Conservation (phyloP, 2,797 vertebrate species). For the Anomalospiza imberbis region DNA sequence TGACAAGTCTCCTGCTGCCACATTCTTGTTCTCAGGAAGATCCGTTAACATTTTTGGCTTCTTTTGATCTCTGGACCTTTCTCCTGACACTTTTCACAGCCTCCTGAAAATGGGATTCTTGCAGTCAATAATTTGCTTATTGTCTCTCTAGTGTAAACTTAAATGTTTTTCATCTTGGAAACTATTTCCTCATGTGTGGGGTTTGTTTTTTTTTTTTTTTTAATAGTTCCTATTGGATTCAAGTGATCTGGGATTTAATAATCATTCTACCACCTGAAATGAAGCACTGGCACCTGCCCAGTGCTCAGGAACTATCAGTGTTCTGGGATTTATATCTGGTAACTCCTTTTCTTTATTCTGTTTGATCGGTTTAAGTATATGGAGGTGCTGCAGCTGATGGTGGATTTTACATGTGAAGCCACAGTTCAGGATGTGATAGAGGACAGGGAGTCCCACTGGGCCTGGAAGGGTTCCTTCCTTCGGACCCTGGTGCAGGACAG, state of each 20-base stretch:
- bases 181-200: background rate
- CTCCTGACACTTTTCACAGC: slow-evolving; percentile 31
- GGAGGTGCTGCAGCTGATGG: background rate
- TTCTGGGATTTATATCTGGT: background rate
- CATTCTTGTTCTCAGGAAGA: slow-evolving; percentile 30
- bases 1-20: slow-evolving; percentile 12
- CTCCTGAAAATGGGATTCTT: slow-evolving; percentile 37
- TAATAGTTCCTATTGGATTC: background rate
- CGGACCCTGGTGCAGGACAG: background rate
- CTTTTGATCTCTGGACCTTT: slow-evolving; percentile 41
- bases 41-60: slow-evolving; percentile 29
- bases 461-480: background rate
- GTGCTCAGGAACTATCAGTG: background rate
- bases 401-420: background rate
- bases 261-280: background rate
- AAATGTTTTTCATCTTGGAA: slow-evolving; percentile 9
- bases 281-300: background rate
- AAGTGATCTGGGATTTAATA: background rate
- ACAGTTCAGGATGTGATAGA: background rate
- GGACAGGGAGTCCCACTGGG: background rate
- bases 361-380: background rate
- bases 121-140: slow-evolving; percentile 32
- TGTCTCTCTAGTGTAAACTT: slow-evolving; percentile 43
- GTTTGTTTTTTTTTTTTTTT: background rate
- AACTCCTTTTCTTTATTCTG: background rate